Evolutionary conservation across 2,113 vertebrate genomes (phyloP).

Genomic region (Oncorhynchus clarkii): DNA sequence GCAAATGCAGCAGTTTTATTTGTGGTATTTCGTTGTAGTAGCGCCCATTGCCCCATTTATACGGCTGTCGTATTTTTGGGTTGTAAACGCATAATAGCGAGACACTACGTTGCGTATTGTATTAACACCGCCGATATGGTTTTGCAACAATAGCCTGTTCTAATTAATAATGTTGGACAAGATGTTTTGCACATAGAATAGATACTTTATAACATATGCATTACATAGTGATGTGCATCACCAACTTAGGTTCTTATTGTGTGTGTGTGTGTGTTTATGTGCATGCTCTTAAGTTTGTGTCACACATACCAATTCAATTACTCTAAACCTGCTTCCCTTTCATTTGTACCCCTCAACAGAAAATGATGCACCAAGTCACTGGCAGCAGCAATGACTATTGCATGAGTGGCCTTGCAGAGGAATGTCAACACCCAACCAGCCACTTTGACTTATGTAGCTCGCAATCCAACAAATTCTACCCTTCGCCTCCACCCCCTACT

Average conservation of each 20-base stretch:
- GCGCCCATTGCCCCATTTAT: neutral
- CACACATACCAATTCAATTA: neutral
- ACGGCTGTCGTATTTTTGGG: neutral
- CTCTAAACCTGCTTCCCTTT: conserved; percentile 9
- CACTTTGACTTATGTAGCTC: conserved; percentile 91
- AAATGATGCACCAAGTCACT: conserved; percentile 97
- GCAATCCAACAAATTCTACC: conserved; percentile 88
- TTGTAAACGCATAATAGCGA: neutral
- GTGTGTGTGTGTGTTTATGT: neutral
- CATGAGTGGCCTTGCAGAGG: conserved; percentile 85
- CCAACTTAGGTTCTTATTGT: neutral
- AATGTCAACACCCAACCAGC: conserved; percentile 83
- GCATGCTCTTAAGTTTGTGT: neutral
- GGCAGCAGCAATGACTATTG: conserved; percentile 87
- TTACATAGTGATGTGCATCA: neutral
- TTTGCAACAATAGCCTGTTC: neutral
- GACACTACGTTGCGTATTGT: neutral
- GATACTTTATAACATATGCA: too few species aligned
- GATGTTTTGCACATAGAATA: too few species aligned
- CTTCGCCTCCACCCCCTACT: conserved; percentile 78
- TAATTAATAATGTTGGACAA: too few species aligned
- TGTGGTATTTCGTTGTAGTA: neutral
- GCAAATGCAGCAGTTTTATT: neutral
- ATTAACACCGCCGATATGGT: neutral
- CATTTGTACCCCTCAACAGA: conserved; percentile 74